phyloP scores from a whole-genome alignment of 2,888 invertebrate genomes.

The Drepanosiphum platanoidis region DNA sequence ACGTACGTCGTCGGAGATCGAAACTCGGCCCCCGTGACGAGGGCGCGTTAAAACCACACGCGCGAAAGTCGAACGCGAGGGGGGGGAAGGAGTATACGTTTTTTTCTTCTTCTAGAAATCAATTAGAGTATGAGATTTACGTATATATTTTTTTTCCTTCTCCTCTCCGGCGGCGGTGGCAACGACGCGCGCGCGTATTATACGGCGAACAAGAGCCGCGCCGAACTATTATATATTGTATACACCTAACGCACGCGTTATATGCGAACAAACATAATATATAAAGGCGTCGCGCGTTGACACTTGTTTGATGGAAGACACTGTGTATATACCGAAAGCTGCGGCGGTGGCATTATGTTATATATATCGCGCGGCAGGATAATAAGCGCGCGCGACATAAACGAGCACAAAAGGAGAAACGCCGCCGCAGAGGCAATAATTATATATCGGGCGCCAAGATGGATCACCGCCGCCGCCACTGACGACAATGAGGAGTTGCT shows the following conservation, averaged over 20 bases:
- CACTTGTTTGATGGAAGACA: constrained; percentile 60
- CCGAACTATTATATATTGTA: neutral
- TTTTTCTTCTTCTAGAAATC: too few relatives aligned
- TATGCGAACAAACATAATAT: neutral
- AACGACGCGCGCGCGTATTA: neutral
- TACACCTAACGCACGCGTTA: neutral
- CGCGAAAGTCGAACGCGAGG: too few relatives aligned
- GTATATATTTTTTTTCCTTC: too few relatives aligned
- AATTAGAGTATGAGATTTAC: too few relatives aligned
- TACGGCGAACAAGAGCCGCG: too few relatives aligned
- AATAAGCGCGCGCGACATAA: neutral
- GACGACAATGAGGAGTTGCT: constrained; percentile 33
- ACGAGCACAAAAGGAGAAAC: constrained; percentile 55
- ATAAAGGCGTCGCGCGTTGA: constrained; percentile 26
- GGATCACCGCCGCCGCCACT: constrained; percentile 42
- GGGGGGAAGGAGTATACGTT: too few relatives aligned
- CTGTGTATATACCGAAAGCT: constrained; percentile 22
- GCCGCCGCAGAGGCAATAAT: constrained; percentile 46
- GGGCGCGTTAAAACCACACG: too few relatives aligned
- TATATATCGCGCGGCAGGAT: too few relatives aligned
- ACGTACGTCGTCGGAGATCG: too few relatives aligned
- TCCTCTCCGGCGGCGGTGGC: too few relatives aligned
- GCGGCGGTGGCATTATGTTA: constrained; percentile 42
- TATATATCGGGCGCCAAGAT: constrained; percentile 57
- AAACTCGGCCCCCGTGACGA: too few relatives aligned